Evolutionary conservation across 2,797 vertebrate genomes (phyloP), one percentile per base, ranked within the genome.

Genomic region (Artibeus jamaicensis): DNA sequence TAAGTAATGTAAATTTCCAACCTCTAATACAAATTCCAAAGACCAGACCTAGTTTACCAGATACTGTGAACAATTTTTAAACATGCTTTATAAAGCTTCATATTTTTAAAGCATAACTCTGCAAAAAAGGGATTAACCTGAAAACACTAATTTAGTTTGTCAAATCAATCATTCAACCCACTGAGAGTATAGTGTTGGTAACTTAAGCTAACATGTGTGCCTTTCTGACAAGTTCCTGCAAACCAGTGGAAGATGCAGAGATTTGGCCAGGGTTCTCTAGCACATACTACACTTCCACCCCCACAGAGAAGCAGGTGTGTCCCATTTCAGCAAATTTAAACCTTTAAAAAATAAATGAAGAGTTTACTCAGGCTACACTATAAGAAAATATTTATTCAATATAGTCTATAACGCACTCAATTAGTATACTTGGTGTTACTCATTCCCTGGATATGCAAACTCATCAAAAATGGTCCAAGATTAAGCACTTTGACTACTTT

Each of bases 61-160:
- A 96, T 68, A 42, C 34, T 59, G 44, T 81, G 26, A 62, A 73
- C 65, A 67, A 81, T 62, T 90, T 97, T 94, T 93, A 96, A 93
- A 37, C 55, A 88, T 34, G 73, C 39, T 96, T 85, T 95, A 86
- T 6, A 85, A 96, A 95, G 42, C 26, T 95, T 89, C 44, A 29
- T 29, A 65, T 50, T 78, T 89, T 93, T 89, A 87, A 91, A 89
- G 46, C 37, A 86, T 89, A 89, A 95, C 18, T 74, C 59, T 86
- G 44, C 50, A 67, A 73, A 42, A 71, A 71, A 57, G 24, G 39
- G 44, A 73, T 86, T 92, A 91, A 83, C 74, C 93, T 77, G 65
- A 86, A 93, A 95, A 71, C 29, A 86, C 32, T 74, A 73, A 91
- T 55, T 89, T 46, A 77, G 34, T 48, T 65, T 89, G 91, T 88